These are phyloP conservation scores for Euura lappo DNA, from an alignment of 1,140 invertebrate species.

Conservation along the genomic window DNA sequence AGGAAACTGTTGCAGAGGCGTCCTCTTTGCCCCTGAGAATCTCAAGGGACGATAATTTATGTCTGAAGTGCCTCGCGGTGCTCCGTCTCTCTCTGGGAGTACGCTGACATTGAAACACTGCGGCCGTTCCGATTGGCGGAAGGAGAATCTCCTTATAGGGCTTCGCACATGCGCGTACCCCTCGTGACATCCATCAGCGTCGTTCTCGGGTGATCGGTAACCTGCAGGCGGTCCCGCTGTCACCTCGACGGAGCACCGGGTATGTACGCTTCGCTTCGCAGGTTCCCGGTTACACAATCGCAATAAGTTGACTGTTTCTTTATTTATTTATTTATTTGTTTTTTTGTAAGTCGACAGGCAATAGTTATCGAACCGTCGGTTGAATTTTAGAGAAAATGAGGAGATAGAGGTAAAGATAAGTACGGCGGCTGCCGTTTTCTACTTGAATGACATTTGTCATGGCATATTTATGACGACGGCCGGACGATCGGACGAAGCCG, in stretches of 20 bases:
- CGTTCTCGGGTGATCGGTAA: constrained; percentile 31
- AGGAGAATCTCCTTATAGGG: constrained; percentile 54
- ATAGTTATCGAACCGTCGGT: too few relatives aligned
- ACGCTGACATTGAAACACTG: constrained; percentile 57
- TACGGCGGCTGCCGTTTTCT: not conserved
- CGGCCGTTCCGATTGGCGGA: constrained; percentile 49
- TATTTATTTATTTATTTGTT: constrained; percentile 26
- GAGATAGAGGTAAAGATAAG: not conserved
- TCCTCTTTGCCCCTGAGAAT: too few relatives aligned
- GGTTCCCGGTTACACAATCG: too few relatives aligned
- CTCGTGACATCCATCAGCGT: constrained; percentile 49
- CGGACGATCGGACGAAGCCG: not conserved
- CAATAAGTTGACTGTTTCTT: too few relatives aligned
- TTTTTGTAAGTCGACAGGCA: not conserved
- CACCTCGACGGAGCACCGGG: constrained; percentile 25
- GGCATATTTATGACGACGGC: constrained; percentile 10
- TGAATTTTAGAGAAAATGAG: not conserved
- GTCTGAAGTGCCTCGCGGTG: constrained; percentile 41
- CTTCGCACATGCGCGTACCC: constrained; percentile 49
- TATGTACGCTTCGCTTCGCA: not conserved
- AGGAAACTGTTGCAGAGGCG: too few relatives aligned
- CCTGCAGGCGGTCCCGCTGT: constrained; percentile 33
- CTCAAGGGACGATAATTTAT: constrained; percentile 45
- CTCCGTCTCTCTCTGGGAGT: not conserved
- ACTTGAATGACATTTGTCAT: constrained; percentile 6